Base-by-base conservation (phyloP, 2,888 invertebrate species). In the Eupithecia subfuscata region DNA sequence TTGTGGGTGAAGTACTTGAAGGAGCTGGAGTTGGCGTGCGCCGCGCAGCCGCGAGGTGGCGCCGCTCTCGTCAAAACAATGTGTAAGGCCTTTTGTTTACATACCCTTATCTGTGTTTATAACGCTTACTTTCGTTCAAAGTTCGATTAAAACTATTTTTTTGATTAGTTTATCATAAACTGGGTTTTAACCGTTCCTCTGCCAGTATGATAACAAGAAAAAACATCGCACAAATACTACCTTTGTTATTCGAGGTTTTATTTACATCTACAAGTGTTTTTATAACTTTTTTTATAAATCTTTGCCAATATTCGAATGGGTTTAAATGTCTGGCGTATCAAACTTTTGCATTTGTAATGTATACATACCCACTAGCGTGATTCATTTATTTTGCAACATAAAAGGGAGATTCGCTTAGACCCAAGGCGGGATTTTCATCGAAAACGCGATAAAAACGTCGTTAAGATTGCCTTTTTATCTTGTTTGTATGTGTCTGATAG, bases 1-100 rank as follows among this genome's bases (percentile, higher is more conserved):
- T 91, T 95, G 92, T 95, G 95, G 95, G 86, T 95, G 84, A 87
- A 91, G 84, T 95, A 95, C 84, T 86, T 95, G 80, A 93, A 93
- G 85, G 93, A 94, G 90, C 88, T 95, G 90, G 94, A 95, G 85
- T 82, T 91, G 85, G 94, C 93, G 84, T 90, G 90, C 87, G 87
- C 87, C 79, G 89, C 86, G 79, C 89, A 86, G 75, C 88, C 93
- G 87, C 90, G 89, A 90, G 93, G 89, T 82, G 93, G 92, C 93
- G 93, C 90, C 87, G 87, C 75, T 70, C 85, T 84, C 89, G 88
- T 88, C 92, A 94, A 94, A 94, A 94, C 93, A 92, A 92, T 92
- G 89, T 91, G 94, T 94, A 89, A 90, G 94, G 82, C 82, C 84
- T 84, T 82, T 83, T 86, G 83, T 86, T 84, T 83, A 82, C 80